Conservation (phyloP, 1,140 invertebrate genomes). For the Ips nitidus region DNA sequence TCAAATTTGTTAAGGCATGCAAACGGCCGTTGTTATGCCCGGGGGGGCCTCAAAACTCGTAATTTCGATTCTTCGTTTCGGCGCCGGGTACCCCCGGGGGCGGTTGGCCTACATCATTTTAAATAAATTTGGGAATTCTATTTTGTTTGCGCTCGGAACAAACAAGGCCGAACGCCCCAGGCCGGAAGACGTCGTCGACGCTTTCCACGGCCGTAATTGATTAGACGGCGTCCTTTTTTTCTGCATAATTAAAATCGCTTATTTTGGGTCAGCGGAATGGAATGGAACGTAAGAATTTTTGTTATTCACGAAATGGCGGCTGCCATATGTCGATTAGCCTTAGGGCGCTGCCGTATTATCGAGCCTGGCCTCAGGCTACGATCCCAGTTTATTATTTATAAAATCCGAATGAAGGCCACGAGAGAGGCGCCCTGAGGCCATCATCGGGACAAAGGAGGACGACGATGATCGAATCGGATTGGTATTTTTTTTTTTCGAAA, state of each 20-base stretch:
- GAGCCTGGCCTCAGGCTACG: slow-evolving; percentile 24
- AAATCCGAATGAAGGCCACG: slow-evolving; percentile 29
- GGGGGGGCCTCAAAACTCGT: slow-evolving; percentile 19
- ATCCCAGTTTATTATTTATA: slow-evolving; percentile 32
- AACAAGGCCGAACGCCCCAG: not conserved
- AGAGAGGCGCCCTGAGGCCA: slow-evolving; percentile 17
- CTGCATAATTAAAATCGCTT: not conserved
- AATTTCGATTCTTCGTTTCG: slow-evolving; percentile 45
- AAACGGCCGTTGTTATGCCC: slow-evolving; percentile 8
- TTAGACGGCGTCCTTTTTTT: not conserved
- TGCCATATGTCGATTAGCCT: slow-evolving; percentile 30
- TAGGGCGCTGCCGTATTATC: slow-evolving; percentile 16
- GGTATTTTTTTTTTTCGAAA: slow-evolving; percentile 16
- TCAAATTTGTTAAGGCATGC: not conserved
- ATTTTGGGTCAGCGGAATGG: no score
- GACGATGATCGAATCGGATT: slow-evolving; percentile 20
- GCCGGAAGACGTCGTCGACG: not conserved
- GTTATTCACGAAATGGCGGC: slow-evolving; percentile 27
- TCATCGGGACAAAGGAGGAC: slow-evolving; percentile 23
- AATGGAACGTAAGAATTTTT: not conserved
- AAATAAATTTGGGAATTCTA: slow-evolving; percentile 36
- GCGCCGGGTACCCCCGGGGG: slow-evolving; percentile 16
- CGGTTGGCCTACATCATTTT: slow-evolving; percentile 41
- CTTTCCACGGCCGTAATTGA: not conserved
- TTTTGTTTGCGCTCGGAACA: slow-evolving; percentile 20